A percentile compares a stretch with the other conserved stretches of the same genome.
These are phyloP conservation scores for Galendromus occidentalis DNA, from an alignment of 1,140 invertebrate species.

Conservation along the genomic window DNA sequence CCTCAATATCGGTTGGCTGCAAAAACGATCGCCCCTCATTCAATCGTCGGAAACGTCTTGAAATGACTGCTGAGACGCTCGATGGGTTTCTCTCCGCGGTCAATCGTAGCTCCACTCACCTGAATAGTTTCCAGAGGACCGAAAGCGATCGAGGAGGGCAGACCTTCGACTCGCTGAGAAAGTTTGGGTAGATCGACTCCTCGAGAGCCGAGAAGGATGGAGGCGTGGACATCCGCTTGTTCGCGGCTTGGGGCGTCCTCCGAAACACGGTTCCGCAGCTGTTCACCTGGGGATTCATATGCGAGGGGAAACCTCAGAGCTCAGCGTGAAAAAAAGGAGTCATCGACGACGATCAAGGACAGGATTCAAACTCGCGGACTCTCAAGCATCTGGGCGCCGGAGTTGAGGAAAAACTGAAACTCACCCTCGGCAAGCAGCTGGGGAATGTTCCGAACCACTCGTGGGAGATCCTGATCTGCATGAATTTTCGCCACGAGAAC, in stretches of 20 bases:
- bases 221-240: slow-evolving; percentile 36
- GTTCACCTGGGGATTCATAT: not conserved
- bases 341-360: no score
- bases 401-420: slow-evolving; percentile 28
- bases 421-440: slow-evolving; percentile 80
- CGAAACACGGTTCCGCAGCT: slow-evolving; percentile 10
- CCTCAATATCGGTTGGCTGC: slow-evolving; percentile 34
- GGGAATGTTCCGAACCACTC: slow-evolving; percentile 67
- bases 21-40: not conserved
- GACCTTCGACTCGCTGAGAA: slow-evolving; percentile 63
- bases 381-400: no score
- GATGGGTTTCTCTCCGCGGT: no score
- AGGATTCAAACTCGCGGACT: no score
- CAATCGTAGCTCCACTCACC: no score
- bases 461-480: slow-evolving; percentile 43
- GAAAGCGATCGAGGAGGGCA: slow-evolving; percentile 31
- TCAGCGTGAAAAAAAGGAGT: no score
- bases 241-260: not conserved
- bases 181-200: slow-evolving; percentile 81
- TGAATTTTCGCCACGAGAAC: slow-evolving; percentile 70
- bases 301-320: no score
- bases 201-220: slow-evolving; percentile 71
- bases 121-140: slow-evolving; percentile 29
- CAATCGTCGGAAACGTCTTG: no score
- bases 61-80: no score